Base-by-base conservation (phyloP, 92 coral and sea anemone species). In the Palythoa grandis region DNA sequence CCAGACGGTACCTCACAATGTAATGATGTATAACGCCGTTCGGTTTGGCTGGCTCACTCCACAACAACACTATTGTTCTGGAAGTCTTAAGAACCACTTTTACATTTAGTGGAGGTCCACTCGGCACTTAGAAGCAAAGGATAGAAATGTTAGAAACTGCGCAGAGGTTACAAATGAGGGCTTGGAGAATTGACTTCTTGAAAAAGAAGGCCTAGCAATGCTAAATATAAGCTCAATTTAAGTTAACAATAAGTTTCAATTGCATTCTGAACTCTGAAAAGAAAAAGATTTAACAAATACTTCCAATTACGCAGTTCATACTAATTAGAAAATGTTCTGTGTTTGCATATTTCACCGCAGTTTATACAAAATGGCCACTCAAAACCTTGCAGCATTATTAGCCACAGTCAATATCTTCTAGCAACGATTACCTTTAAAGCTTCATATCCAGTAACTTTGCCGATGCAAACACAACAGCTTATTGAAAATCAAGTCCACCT, bases 1-100 rank as follows among this genome's bases (percentile, higher is more conserved):
- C 78, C 19, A 73, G 88, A 73, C 67, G 73, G 37, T 89, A 78
- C 72, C 4, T 88, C 77, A 92, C 84, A 13, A 7, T 15, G 69
- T 92, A 94, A n/a, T 70, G 52, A 23, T 2, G 22, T 20, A 94
- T 90, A 16, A 48, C 4, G 11, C 95, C 97, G 72, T 94, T 92
- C 12, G 95, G 92, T 19, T 72, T 60, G 7, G 79, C 87, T 0
- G 97, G 97, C 5, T 89, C 89, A 52, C 87, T 82, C 97, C 97
- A 94, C 7, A 86, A 40, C 50, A 94, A 24, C 14, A 85, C 65
- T 11, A 94, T 48, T 4, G 90, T 40, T 1, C 53, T 76, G 11
- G 89, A 23, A 10, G 93, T 87, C 66, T 87, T 71, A 12, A 38
- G 60, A 39, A 16, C 78, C 19, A 88, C 54, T 43, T 8, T 40